Evolutionary conservation across 2,888 invertebrate species (phyloP), one percentile per base, ranked within the genome.

Genomic region (Sminthurinus aureus): DNA sequence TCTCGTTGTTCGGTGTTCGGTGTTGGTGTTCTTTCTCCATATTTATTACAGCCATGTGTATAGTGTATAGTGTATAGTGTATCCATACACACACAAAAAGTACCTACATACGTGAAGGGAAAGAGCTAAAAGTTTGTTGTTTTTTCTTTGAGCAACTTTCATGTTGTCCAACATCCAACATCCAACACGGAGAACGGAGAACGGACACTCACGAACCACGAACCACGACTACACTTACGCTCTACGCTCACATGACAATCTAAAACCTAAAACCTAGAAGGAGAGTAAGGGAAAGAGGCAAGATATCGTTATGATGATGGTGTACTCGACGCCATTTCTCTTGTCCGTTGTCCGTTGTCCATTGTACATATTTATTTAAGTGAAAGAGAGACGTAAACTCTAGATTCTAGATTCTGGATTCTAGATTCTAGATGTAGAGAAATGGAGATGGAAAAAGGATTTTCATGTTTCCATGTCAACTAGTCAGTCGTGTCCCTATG

Each of bases 391-490:
- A 58, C 58, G 58, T 58, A 58, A 6, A 6, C 13, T 38, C 38
- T 38, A 38, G 38, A 4, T 38, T 38, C 38, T 38, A 38, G 38
- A 1, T 6, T 38, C 38, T 38, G 38, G 38, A 38, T 38, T 38
- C 38, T 38, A 38, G 38, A 38, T 38, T 38, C 6, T 38, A 38
- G 20, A 20, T n/a, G 51, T 50, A 15, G 58, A 77, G 22, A 58
- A 58, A 24, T 13, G 15, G 77, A 58, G 58, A 24, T n/a, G 15
- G n/a, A 77, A 58, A 77, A 77, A 77, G 77, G 77, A 58, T 77
- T 77, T 77, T 58, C 77, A 77, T 77, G 77, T 77, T 77, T 77
- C 24, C 52, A 50, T 52, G n/a, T 52, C 75, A 71, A 24, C 20
- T 38, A 38, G 38, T 38, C 26, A 22, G 22, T 26, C 50, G 8